phyloP scores from a whole-genome alignment of 1,140 invertebrate genomes.

The Hydropsyche tenuis region DNA sequence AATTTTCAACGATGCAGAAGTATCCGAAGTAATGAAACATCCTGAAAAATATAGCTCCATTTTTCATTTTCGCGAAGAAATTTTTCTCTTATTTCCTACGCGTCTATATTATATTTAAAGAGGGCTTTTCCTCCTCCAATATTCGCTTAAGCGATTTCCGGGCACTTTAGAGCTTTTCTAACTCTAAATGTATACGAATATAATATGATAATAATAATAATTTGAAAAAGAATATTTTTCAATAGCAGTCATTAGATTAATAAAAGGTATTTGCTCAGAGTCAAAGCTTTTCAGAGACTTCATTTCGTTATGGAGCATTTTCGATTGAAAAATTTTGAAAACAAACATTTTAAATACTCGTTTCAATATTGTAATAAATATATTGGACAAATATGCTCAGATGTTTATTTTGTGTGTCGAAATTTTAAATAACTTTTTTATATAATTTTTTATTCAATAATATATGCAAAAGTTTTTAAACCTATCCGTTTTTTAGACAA shows the following conservation, averaged over 20 bases:
- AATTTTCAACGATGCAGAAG: not conserved
- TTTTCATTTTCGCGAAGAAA: conserved; percentile 4
- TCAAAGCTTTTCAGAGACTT: not conserved
- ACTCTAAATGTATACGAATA: too few species aligned
- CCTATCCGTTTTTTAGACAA: not conserved
- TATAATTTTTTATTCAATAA: too few species aligned
- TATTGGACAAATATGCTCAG: too few species aligned
- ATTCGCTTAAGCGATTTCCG: conserved; percentile 9
- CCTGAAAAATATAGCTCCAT: not conserved
- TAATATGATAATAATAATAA: too few species aligned
- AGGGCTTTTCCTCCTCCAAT: conserved; percentile 5
- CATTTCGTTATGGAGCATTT: too few species aligned
- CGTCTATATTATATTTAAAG: conserved; percentile 8
- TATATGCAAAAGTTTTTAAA: not conserved
- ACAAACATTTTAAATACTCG: too few species aligned
- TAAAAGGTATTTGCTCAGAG: not conserved
- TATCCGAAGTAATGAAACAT: not conserved
- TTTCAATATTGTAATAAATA: too few species aligned
- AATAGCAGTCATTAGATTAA: not conserved
- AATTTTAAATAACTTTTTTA: too few species aligned
- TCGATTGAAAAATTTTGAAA: too few species aligned
- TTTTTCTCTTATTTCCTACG: not conserved
- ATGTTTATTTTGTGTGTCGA: too few species aligned
- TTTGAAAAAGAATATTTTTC: not conserved
- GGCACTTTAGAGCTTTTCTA: not conserved